Base-by-base conservation (phyloP, 2,888 invertebrate species). In the Pterobdella sp. region DNA sequence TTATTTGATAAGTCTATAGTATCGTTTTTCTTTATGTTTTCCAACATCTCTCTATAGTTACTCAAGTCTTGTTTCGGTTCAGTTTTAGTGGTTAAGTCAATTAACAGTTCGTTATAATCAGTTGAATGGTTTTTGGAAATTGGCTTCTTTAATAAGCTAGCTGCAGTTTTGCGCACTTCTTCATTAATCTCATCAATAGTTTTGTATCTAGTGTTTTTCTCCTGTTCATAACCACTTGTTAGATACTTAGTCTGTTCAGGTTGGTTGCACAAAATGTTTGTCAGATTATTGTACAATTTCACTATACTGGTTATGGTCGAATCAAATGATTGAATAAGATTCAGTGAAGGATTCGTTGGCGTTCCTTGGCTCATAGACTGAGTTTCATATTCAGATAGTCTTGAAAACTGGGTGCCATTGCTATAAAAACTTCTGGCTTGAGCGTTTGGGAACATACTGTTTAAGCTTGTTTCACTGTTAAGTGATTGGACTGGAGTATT, bases 231-330 rank as follows among this genome's bases (percentile, higher is more conserved):
- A n/a, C n/a, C n/a, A n/a, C n/a, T n/a, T n/a, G n/a, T n/a, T n/a
- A n/a, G n/a, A n/a, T n/a, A n/a, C n/a, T n/a, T n/a, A n/a, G 65
- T 7, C 4, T 22, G 14, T 10, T 31, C 10, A 14, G 1, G 1
- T 1, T 42, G 26, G 1, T 3, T n/a, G 36, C 29, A 71, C 36
- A 56, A 34, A 31, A 63, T 34, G n/a, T n/a, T 71, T n/a, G 63
- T 71, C 4, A 71, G 34, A 26, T 42, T 71, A 29, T 71, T 71
- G 63, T 71, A 71, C 35, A 71, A 63, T 29, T 71, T 71, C n/a
- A 71, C 71, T 29, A 71, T 71, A 36, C 36, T 71, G 35, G 71
- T 63, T 29, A 71, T 56, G 18, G 71, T 71, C 18, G 71, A 60
- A 34, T 71, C 71, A 36, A 71, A 71, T 10, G 71, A 71, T 31